phyloP scores from a whole-genome alignment of 2,113 vertebrate genomes.

The Gobius niger region DNA sequence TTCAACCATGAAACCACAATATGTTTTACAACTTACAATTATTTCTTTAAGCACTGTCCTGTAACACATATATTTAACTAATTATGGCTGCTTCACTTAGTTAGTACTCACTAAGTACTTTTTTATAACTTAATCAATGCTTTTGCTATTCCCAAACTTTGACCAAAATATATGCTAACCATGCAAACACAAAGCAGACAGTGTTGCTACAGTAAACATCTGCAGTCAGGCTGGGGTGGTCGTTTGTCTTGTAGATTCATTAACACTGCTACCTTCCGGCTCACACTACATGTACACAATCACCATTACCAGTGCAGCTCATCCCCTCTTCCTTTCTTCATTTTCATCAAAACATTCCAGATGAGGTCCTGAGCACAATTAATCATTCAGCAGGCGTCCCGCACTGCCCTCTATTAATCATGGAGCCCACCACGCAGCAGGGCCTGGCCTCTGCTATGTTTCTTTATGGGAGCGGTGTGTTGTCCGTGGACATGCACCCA shows the following conservation, averaged over 20 bases:
- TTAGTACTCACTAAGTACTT: no score
- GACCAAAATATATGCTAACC: background rate
- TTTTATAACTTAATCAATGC: no score
- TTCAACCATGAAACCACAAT: no score
- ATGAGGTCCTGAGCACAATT: conserved; percentile 78
- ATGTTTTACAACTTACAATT: no score
- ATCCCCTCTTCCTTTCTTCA: conserved; percentile 62
- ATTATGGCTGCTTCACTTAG: no score
- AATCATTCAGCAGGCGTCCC: conserved; percentile 64
- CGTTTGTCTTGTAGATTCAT: conserved; percentile 47
- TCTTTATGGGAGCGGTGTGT: conserved; percentile 48
- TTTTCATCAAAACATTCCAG: conserved; percentile 76
- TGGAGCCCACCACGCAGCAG: conserved; percentile 45
- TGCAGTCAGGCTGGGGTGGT: conserved; percentile 32
- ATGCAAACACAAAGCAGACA: background rate
- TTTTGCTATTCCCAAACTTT: no score
- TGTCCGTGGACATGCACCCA: conserved; percentile 50
- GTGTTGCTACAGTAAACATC: conserved; percentile 25
- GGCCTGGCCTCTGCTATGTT: conserved; percentile 31
- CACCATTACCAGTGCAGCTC: conserved; percentile 22
- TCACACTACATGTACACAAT: conserved; percentile 13
- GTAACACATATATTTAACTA: no score
- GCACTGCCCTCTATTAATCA: conserved; percentile 65
- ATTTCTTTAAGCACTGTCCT: no score
- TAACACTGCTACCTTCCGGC: conserved; percentile 32